These are phyloP conservation scores for Otus sunia DNA, from an alignment of 2,113 vertebrate genomes.

Conservation along the genomic window DNA sequence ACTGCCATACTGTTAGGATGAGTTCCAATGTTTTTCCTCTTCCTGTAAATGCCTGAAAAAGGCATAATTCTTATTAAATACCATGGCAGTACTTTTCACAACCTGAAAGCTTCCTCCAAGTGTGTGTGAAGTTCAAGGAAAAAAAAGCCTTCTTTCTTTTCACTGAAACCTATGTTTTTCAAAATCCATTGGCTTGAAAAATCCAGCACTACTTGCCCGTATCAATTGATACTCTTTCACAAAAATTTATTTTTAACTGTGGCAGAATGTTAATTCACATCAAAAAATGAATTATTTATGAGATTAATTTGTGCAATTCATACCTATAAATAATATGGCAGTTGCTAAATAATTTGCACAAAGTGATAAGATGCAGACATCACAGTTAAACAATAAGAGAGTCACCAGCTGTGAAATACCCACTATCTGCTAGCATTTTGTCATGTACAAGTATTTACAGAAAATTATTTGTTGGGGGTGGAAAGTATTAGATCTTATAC, in stretches of 20 bases:
- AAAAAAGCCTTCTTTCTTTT: background rate
- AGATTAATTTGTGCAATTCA: constrained; percentile 73
- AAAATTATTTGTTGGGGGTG: constrained; percentile 41
- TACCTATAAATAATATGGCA: constrained; percentile 76
- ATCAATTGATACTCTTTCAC: constrained; percentile 6
- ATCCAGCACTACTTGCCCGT: background rate
- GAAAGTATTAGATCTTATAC: constrained; percentile 49
- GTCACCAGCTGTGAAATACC: constrained; percentile 49
- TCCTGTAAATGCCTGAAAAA: background rate
- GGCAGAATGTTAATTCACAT: constrained; percentile 53
- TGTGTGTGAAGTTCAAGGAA: background rate
- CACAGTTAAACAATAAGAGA: constrained; percentile 46
- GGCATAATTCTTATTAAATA: constrained; percentile 32
- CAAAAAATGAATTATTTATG: constrained; percentile 72
- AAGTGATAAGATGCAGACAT: constrained; percentile 61
- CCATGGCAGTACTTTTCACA: background rate
- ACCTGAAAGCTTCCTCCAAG: background rate
- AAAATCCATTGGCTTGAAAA: constrained; percentile 30
- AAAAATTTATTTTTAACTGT: constrained; percentile 60
- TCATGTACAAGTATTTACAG: constrained; percentile 35
- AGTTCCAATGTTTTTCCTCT: constrained; percentile 52
- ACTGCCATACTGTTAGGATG: constrained; percentile 56
- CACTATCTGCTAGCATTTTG: constrained; percentile 49
- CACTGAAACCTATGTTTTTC: background rate
- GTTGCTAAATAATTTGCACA: constrained; percentile 74